Base-by-base conservation (phyloP, 2,113 vertebrate species). In the Grammomys surdaster region DNA sequence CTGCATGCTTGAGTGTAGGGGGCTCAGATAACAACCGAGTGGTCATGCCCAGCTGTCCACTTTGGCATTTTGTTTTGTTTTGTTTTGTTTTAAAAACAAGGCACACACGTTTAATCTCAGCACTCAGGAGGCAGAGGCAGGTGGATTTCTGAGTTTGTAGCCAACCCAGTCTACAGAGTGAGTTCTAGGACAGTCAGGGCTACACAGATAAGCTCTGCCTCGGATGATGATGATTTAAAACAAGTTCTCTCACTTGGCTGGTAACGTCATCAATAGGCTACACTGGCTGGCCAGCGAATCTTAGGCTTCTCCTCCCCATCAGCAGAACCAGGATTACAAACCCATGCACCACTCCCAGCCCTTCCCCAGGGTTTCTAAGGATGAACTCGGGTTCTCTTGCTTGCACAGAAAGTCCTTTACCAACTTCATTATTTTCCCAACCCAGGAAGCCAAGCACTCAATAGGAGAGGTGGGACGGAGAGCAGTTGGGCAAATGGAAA, bases 401-500 rank as follows among this genome's bases (percentile, higher is more conserved):
- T 36, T 33, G 17, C 84, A 43, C 17, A 36, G 28, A 10, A 13
- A 69, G 40, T 63, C 10, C 43, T 51, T 67, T 36, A 3, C 84
- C 63, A 46, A 46, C n/a, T 31, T 5, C 1, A 26, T n/a, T 51
- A 13, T 36, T 40, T 51, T 46, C 40, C 43, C 63, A 51, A 65
- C 31, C 40, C 46, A 36, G 28, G 48, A 76, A 95, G 33, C 28
- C 63, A 91, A 56, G 72, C 82, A 89, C 63, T 51, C 9, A 75
- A 48, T 26, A n/a, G 22, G 58, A 72, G 46, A 89, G 81, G 46
- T 51, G 16, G 33, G 24, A n/a, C 70, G 73, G 40, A 72, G 46
- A 73, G 24, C 80, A 96, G 80, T 93, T 75, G 85, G 78, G 63
- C 69, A 90, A 90, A 88, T 31, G 28, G 24, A 33, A 81, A 85